Evolutionary conservation across 2,888 invertebrate species (phyloP).

Genomic region (Gnatocerus cornutus): DNA sequence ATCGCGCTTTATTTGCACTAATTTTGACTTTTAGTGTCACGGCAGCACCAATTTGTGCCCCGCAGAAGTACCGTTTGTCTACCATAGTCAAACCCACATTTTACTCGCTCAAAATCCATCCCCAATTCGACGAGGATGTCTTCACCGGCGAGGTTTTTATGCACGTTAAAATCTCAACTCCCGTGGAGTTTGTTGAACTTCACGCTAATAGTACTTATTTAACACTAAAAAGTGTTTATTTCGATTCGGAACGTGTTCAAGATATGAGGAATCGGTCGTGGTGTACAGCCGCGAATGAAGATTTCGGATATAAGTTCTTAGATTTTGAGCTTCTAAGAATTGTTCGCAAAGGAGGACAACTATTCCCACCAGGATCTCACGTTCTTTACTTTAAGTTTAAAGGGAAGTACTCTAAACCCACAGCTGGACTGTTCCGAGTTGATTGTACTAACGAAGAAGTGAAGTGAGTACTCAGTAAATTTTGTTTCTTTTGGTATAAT

Average conservation of each 20-base stretch:
- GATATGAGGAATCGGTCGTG: background rate
- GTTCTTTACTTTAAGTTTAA: slow-evolving; percentile 75
- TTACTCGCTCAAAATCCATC: slow-evolving; percentile 58
- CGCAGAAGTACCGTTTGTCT: slow-evolving; percentile 46
- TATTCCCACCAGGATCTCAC: slow-evolving; percentile 70
- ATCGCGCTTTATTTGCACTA: too few species aligned
- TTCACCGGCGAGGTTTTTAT: slow-evolving; percentile 60
- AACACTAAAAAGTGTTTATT: slow-evolving; percentile 53
- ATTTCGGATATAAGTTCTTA: background rate
- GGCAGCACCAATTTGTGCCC: background rate
- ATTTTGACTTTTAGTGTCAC: background rate
- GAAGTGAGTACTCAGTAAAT: slow-evolving; percentile 48
- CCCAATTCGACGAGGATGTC: slow-evolving; percentile 54
- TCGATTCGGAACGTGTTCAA: slow-evolving; percentile 47
- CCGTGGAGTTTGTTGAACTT: slow-evolving; percentile 53
- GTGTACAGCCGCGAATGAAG: background rate
- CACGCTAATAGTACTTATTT: slow-evolving; percentile 59
- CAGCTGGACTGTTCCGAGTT: slow-evolving; percentile 78
- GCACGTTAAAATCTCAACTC: slow-evolving; percentile 46
- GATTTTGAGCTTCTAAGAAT: slow-evolving; percentile 34
- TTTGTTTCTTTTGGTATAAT: background rate
- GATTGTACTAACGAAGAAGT: slow-evolving; percentile 42
- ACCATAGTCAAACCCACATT: slow-evolving; percentile 54
- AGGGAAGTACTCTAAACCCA: slow-evolving; percentile 77
- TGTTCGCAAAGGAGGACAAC: slow-evolving; percentile 42